Evolutionary conservation across 2,113 vertebrate genomes (phyloP).

Genomic region (Sporophila hypoxantha): DNA sequence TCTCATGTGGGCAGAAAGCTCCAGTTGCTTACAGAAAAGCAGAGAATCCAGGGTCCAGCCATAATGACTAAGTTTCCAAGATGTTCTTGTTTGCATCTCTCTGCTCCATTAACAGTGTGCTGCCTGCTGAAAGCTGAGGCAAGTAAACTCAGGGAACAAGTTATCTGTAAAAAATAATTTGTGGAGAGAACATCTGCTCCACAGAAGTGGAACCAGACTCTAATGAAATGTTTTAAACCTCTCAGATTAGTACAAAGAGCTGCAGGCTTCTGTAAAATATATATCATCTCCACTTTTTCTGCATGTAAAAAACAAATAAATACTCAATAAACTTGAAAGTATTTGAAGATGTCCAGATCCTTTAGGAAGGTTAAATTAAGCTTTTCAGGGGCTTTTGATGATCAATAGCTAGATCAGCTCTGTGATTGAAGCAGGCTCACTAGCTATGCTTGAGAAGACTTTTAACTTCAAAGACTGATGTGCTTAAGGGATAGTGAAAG

Average conservation of each 20-base stretch:
- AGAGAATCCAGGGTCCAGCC: neutral
- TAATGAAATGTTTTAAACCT: neutral
- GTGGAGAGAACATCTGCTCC: neutral
- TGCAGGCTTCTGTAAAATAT: neutral
- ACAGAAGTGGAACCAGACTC: neutral
- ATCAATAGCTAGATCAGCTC: neutral
- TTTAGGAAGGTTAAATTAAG: constrained; percentile 12
- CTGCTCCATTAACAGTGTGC: neutral
- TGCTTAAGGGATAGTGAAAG: constrained; percentile 1
- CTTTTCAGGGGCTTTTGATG: constrained; percentile 35
- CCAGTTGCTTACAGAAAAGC: neutral
- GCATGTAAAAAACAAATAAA: neutral
- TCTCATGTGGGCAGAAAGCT: neutral
- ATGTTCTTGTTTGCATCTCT: neutral
- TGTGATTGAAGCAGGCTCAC: neutral
- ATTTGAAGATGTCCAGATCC: neutral
- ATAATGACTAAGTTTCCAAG: neutral
- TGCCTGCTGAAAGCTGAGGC: neutral
- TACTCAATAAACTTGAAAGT: neutral
- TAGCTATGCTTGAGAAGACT: neutral
- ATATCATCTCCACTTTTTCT: neutral
- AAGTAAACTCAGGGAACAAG: neutral
- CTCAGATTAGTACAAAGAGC: neutral
- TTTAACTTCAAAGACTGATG: constrained; percentile 42
- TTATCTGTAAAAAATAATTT: neutral